Evolutionary conservation across 2,888 invertebrate genomes (phyloP).

Genomic region (Nezara viridula): DNA sequence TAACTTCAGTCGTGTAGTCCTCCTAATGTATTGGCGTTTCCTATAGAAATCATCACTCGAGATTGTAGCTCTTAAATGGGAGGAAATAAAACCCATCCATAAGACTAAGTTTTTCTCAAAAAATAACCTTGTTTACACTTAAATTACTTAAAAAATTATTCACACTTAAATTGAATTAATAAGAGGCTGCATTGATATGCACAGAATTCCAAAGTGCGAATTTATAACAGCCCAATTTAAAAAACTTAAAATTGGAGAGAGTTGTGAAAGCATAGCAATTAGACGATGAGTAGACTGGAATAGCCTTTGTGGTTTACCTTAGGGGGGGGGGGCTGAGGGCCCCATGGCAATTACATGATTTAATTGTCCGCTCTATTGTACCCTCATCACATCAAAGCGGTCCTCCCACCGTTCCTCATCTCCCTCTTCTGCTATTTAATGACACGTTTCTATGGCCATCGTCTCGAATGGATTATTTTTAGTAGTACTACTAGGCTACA

Average conservation of each 20-base stretch:
- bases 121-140: no score
- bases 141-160: neutral
- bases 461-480: neutral
- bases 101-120: no score
- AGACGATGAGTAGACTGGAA: neutral
- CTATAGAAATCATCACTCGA: no score
- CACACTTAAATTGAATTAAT: neutral
- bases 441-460: neutral
- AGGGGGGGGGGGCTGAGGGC: no score
- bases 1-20: no score
- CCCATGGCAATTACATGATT: neutral
- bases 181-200: neutral
- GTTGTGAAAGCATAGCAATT: neutral
- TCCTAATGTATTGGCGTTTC: no score
- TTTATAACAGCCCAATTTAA: neutral
- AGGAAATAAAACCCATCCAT: no score
- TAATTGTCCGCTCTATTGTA: slow-evolving; percentile 30
- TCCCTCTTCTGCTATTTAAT: neutral
- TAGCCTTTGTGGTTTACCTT: slow-evolving; percentile 40
- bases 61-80: no score
- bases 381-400: slow-evolving; percentile 12
- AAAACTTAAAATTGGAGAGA: neutral
- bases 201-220: neutral
- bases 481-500: neutral
- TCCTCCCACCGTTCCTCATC: neutral